phyloP scores from a whole-genome alignment of 92 coral and sea anemone genomes.

The Zoanthus solanderi region DNA sequence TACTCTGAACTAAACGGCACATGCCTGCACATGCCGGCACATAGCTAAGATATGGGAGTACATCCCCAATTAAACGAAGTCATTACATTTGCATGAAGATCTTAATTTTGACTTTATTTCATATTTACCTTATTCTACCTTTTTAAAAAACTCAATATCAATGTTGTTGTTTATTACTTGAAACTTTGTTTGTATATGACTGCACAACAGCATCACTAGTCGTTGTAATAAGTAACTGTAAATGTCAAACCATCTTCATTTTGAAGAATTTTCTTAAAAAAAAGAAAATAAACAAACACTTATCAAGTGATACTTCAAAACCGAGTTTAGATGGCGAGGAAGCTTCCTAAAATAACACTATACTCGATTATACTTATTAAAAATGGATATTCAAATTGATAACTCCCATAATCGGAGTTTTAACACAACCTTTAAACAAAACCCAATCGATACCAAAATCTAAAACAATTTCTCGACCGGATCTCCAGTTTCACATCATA shows the following conservation, averaged over 20 bases:
- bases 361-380: neutral
- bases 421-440: neutral
- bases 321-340: neutral
- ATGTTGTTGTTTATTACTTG: neutral
- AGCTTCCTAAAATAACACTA: neutral
- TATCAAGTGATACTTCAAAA: constrained; percentile 34
- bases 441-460: neutral
- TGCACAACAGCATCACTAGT: constrained; percentile 9
- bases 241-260: constrained; percentile 22
- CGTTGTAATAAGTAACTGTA: constrained; percentile 7
- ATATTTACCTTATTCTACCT: neutral
- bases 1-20: too few species aligned
- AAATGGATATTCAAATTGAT: neutral
- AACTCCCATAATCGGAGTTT: neutral
- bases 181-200: neutral
- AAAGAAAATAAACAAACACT: constrained; percentile 10
- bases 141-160: neutral
- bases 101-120: neutral
- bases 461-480: too few species aligned
- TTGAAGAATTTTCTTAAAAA: constrained; percentile 12
- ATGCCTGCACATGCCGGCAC: too few species aligned
- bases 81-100: too few species aligned
- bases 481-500: too few species aligned
- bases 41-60: too few species aligned
- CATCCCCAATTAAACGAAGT: too few species aligned